Conservation (phyloP, 2,888 invertebrate genomes). For the Lasioglossum marginatum region DNA sequence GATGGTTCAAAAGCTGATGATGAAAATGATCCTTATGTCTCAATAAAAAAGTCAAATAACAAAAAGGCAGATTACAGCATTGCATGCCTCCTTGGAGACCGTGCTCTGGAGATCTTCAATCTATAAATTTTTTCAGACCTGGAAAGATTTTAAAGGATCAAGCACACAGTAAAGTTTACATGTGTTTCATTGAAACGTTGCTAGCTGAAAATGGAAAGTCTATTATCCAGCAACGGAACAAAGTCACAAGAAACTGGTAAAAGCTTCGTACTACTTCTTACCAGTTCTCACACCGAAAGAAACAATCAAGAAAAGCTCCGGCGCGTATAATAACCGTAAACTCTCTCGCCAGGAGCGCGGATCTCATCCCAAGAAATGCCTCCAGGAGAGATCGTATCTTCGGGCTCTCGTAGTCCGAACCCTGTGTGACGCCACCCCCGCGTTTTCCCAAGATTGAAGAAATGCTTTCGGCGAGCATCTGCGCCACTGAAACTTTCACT, state of each 20-base stretch:
- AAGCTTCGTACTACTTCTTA: neutral
- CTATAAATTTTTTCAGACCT: too few relatives aligned
- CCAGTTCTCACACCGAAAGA: neutral
- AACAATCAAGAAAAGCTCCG: neutral
- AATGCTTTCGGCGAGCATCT: conserved; percentile 4
- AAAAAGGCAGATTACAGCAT: too few relatives aligned
- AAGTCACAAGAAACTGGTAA: neutral
- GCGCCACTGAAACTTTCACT: neutral
- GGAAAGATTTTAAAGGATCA: too few relatives aligned
- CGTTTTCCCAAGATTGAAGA: conserved; percentile 8
- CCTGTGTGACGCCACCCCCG: neutral
- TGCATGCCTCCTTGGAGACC: too few relatives aligned
- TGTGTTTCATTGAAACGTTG: neutral
- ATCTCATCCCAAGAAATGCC: neutral
- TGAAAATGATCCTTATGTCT: too few relatives aligned
- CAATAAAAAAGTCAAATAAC: too few relatives aligned
- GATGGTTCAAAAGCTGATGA: too few relatives aligned
- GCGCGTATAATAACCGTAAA: neutral
- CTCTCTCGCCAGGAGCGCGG: neutral
- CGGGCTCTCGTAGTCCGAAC: neutral
- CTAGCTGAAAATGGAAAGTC: neutral
- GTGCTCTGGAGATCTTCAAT: too few relatives aligned
- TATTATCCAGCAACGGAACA: neutral
- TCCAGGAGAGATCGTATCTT: neutral
- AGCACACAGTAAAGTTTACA: neutral